Conservation (phyloP, 2,113 vertebrate genomes). For the Asarcornis scutulata region DNA sequence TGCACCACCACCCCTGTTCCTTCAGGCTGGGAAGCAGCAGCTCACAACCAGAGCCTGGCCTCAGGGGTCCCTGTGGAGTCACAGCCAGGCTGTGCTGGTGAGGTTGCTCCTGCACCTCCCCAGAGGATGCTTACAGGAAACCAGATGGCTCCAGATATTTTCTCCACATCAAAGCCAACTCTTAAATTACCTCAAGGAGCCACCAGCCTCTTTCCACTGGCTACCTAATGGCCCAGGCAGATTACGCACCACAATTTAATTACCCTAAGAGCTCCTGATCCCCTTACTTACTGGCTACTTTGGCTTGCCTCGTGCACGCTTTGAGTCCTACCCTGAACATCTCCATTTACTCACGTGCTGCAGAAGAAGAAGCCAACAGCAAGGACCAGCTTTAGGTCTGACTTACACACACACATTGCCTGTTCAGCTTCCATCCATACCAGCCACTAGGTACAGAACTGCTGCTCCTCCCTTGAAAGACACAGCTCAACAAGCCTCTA, state of each 20-base stretch:
- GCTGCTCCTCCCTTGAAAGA: background rate
- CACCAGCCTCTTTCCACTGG: background rate
- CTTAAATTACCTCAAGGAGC: background rate
- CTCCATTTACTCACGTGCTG: background rate
- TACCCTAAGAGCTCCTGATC: background rate
- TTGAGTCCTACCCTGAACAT: background rate
- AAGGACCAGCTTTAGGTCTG: background rate
- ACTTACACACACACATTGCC: fast-evolving
- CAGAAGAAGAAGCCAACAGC: background rate
- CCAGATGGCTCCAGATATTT: background rate
- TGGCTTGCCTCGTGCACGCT: fast-evolving
- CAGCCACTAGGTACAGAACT: background rate
- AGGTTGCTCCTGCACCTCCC: background rate
- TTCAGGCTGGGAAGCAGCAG: background rate
- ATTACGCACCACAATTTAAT: background rate
- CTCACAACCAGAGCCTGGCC: background rate
- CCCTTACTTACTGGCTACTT: background rate
- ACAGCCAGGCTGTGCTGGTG: background rate
- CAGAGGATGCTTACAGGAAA: background rate
- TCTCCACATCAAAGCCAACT: background rate
- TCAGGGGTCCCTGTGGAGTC: background rate
- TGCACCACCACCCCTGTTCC: background rate
- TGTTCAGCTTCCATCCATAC: background rate
- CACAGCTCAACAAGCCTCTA: background rate
- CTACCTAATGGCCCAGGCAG: background rate